A percentile compares a stretch with the other conserved stretches of the same genome.
phyloP scores from a whole-genome alignment of 92 coral and sea anemone species.

The Epizoanthus illoricatus region DNA sequence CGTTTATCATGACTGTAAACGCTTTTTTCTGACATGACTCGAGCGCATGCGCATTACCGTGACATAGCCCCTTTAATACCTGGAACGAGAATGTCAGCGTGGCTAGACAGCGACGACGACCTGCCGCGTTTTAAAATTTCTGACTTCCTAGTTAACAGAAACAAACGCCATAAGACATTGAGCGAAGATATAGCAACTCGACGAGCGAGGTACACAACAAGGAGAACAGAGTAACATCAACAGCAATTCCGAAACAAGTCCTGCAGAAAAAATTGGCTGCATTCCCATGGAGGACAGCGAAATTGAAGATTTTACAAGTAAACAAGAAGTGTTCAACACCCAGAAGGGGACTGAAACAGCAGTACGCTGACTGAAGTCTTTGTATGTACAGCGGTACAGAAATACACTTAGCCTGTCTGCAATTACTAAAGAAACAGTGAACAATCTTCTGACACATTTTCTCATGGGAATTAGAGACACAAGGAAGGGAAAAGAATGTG shows the following conservation, averaged over 20 bases:
- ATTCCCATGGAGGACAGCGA: background rate
- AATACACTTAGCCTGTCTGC: too few relatives aligned
- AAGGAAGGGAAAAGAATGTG: slow-evolving; percentile 12
- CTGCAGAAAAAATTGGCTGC: background rate
- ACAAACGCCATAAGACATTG: too few relatives aligned
- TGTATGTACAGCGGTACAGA: background rate
- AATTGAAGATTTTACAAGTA: background rate
- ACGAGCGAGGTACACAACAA: background rate
- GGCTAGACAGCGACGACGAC: background rate
- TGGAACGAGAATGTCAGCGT: background rate
- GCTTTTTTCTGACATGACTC: too few relatives aligned
- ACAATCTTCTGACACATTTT: slow-evolving; percentile 33
- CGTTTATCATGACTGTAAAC: too few relatives aligned
- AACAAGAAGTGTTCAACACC: too few relatives aligned
- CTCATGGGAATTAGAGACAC: slow-evolving; percentile 43
- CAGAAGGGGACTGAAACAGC: background rate
- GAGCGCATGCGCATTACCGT: too few relatives aligned
- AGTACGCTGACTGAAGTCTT: background rate
- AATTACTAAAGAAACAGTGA: slow-evolving; percentile 14
- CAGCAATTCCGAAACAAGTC: too few relatives aligned
- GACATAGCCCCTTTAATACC: too few relatives aligned
- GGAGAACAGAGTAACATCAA: background rate
- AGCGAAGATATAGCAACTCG: too few relatives aligned
- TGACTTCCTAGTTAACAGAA: background rate
- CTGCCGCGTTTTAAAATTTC: background rate